These are phyloP conservation scores for Etia nguti DNA, from an alignment of 2,113 vertebrate species.

Conservation along the genomic window DNA sequence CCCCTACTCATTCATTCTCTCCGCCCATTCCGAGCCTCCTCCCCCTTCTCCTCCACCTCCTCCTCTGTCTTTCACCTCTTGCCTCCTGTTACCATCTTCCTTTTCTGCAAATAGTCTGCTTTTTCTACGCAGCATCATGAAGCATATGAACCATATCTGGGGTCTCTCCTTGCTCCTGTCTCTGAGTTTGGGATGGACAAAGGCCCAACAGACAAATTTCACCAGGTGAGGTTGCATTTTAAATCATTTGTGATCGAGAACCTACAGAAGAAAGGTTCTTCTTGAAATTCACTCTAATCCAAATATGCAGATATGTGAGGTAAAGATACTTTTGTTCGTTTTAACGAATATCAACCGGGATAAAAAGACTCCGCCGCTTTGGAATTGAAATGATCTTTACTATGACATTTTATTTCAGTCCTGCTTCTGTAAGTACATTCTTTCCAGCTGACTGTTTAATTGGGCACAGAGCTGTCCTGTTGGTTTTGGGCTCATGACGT, in stretches of 20 bases:
- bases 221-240: slow-evolving; percentile 57
- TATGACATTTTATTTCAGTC: slow-evolving; percentile 4
- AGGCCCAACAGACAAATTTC: slow-evolving; percentile 55
- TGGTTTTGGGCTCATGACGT: slow-evolving; percentile 19
- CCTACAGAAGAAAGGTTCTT: neutral
- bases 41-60: slow-evolving; percentile 6
- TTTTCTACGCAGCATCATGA: slow-evolving; percentile 47
- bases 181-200: slow-evolving; percentile 46
- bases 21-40: slow-evolving; percentile 29
- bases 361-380: neutral
- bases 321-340: neutral
- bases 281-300: neutral
- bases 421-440: neutral
- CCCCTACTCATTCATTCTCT: slow-evolving; percentile 36
- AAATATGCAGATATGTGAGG: neutral
- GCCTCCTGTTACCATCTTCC: slow-evolving; percentile 15
- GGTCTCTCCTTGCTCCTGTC: slow-evolving; percentile 48
- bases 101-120: neutral
- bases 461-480: slow-evolving; percentile 23
- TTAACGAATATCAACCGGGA: neutral
- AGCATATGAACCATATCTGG: slow-evolving; percentile 34
- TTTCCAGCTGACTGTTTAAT: slow-evolving; percentile 24
- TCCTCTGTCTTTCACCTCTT: slow-evolving; percentile 21
- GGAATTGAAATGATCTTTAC: neutral
- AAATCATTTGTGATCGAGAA: neutral